Evolutionary conservation across 2,888 invertebrate genomes (phyloP).

Genomic region (Ferdinandea cuprea): DNA sequence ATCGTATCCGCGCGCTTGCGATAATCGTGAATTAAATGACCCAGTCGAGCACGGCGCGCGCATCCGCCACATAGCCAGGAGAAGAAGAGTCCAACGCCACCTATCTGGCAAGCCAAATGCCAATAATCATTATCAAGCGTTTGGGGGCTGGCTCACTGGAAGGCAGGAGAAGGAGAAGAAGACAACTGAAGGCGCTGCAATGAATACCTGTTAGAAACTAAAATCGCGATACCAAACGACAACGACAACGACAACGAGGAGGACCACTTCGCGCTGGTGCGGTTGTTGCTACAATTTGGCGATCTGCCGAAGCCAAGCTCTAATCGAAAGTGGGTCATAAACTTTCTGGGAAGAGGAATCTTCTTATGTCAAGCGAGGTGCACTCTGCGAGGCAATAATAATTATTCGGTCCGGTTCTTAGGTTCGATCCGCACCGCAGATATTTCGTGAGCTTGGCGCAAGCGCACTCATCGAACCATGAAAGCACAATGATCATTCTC

Average conservation of each 20-base stretch:
- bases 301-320: slow-evolving; percentile 61
- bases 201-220: slow-evolving; percentile 74
- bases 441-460: slow-evolving; percentile 29
- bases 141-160: slow-evolving; percentile 32
- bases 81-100: slow-evolving; percentile 59
- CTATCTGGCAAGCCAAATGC: slow-evolving; percentile 66
- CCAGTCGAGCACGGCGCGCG: slow-evolving; percentile 73
- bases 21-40: slow-evolving; percentile 75
- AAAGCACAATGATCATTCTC: slow-evolving; percentile 65
- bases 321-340: slow-evolving; percentile 75
- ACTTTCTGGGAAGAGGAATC: slow-evolving; percentile 70
- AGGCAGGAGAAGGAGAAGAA: slow-evolving; percentile 40
- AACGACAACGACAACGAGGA: slow-evolving; percentile 31
- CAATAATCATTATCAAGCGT: slow-evolving; percentile 71
- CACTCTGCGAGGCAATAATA: slow-evolving; percentile 66
- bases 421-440: slow-evolving; percentile 39
- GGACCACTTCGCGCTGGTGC: slow-evolving; percentile 25
- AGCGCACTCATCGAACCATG: slow-evolving; percentile 54
- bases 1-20: slow-evolving; percentile 59
- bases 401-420: slow-evolving; percentile 74
- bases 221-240: slow-evolving; percentile 69
- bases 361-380: slow-evolving; percentile 60
- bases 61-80: slow-evolving; percentile 60
- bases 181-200: slow-evolving; percentile 67
- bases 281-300: slow-evolving; percentile 65